Base-by-base conservation (phyloP, 35 echinoderm and acorn worm species). In the Patiria miniata region DNA sequence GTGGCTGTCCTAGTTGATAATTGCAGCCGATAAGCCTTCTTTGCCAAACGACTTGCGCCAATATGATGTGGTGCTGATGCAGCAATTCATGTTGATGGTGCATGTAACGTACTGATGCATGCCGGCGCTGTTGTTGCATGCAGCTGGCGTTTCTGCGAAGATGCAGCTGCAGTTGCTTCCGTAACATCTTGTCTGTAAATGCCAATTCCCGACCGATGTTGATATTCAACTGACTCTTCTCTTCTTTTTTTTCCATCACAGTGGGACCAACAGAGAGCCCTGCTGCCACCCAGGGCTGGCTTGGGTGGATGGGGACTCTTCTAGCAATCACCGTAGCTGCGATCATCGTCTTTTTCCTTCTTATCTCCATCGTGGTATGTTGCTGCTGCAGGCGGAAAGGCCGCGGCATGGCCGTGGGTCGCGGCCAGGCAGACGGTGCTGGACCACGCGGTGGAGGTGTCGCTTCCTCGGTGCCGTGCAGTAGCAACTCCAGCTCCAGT, bases 281-380 rank as follows among this genome's bases (percentile, higher is more conserved):
- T 8, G 29, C 29, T 17, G 73, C 81, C 16, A 34, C 51, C 30
- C 7, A 61, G 37, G 69, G 81, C 21, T 90, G 88, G 88, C 83
- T 90, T 18, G 57, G 58, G 36, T 90, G 88, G 88, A 90, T 82
- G 81, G 88, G 81, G 18, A 90, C 88, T 22, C 68, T 84, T 19
- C 33, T 90, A 28, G 88, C 88, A 39, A 83, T 90, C 39, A 82
- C 81, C 39, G 65, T 90, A 26, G 88, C 88, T 42, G 61, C 32
- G 39, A 68, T 82, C 65, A 82, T 82, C 16, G 81, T 83, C 57
- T 26, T 84, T 37, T 90, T 90, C 69, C 68, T 90, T 61, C 57
- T 84, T 21, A 21, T 78, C 2, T 90, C 88, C 14, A n/a, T 90
- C 18, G 52, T 83, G 2, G 82, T 69, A 1, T 90, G 88, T 42